A percentile compares a stretch with the other conserved stretches of the same genome.
Evolutionary conservation across 2,888 invertebrate species (phyloP).

Genomic region (Drosophila neonasuta): DNA sequence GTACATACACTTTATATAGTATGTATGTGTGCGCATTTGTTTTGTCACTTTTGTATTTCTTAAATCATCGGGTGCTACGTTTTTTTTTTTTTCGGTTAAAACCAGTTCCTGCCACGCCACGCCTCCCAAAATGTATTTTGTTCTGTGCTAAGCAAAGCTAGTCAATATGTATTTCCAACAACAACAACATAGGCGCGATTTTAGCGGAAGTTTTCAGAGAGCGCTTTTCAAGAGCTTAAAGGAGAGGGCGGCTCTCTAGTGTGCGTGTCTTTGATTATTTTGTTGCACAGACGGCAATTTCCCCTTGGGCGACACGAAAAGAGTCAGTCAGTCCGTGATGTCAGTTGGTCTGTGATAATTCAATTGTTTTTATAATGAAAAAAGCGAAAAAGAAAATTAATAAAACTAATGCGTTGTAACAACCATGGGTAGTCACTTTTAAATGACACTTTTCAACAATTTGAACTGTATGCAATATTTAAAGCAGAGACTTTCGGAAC

Average conservation of each 20-base stretch:
- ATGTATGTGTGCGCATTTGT: constrained; percentile 22
- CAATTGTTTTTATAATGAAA: constrained; percentile 2
- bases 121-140: constrained; percentile 40
- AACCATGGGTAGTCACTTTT: neutral
- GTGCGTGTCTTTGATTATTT: constrained; percentile 25
- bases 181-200: constrained; percentile 27
- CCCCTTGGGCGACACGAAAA: constrained; percentile 24
- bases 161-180: constrained; percentile 23
- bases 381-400: neutral
- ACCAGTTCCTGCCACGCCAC: constrained; percentile 50
- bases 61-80: constrained; percentile 32
- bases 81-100: constrained; percentile 41
- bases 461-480: neutral
- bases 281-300: constrained; percentile 38
- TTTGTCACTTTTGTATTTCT: constrained; percentile 33
- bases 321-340: constrained; percentile 16
- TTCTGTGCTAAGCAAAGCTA: constrained; percentile 24
- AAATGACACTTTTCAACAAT: neutral
- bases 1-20: neutral
- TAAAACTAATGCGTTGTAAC: neutral
- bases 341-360: constrained; percentile 17
- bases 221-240: constrained; percentile 19
- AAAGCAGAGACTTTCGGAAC: constrained; percentile 9
- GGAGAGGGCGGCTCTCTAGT: constrained; percentile 8
- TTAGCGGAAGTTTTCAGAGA: constrained; percentile 22